Base-by-base conservation (phyloP, 2,113 vertebrate genomes). In the Corvus hawaiiensis region DNA sequence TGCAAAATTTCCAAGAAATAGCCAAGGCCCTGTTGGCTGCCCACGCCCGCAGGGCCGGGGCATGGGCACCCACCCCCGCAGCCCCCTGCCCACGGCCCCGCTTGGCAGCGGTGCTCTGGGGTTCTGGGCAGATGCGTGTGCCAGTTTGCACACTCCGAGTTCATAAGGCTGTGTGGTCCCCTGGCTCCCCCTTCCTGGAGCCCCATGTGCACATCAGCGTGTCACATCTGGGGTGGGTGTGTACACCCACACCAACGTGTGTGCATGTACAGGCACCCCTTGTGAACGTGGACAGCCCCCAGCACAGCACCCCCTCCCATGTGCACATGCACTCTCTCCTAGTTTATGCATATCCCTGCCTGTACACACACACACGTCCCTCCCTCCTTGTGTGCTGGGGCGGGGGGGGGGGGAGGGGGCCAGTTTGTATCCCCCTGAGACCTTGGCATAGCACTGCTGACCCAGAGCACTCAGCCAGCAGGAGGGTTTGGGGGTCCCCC, bases 1-100 rank as follows among this genome's bases (percentile, higher is more conserved):
- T 87, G 78, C 95, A 78, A 98, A 98, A 98, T 98, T 98, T 98
- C 98, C 98, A 98, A 98, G 98, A 98, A 98, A 98, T 97, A 97
- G 97, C 97, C 93, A 73, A 98, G 97, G 95, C 97, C 95, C 96
- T 83, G 96, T 96, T 97, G 97, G 96, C 97, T 98, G 95, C 85
- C 89, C 94, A 86, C 96, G 95, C 96, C 17, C 46, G n/a, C 43
- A 52, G 79, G 95, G 97, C 75, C 17, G 3, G 94, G 72, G 33
- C 80, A 84, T 2, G 3, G 85, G 56, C 74, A 54, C 85, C 28
- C 14, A 51, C 87, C 33, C 71, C 27, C 6, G 0, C 71, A 93
- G 68, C 55, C 73, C 43, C 74, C 52, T 10, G 4, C 79, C 64
- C 33, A 4, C 1, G 0, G 82, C 55, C 78, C 43, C 0, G 1